phyloP scores from a whole-genome alignment of 2,113 vertebrate genomes.

The Tragelaphus imberbis region DNA sequence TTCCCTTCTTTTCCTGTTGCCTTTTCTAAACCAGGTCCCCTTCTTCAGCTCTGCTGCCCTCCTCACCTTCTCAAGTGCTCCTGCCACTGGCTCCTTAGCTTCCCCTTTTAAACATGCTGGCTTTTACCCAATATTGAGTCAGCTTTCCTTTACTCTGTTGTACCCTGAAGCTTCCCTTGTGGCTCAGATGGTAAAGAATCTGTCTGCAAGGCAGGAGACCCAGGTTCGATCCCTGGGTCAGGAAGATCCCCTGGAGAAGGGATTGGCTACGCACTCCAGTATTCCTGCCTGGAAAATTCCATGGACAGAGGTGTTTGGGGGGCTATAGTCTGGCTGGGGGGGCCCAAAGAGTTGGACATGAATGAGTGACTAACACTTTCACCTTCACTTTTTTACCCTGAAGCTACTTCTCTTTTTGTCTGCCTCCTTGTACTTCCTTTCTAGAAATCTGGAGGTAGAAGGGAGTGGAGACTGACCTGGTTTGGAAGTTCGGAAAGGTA shows the following conservation, averaged over 20 bases:
- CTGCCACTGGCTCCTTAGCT: neutral
- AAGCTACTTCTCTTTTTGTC: neutral
- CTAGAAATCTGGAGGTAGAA: neutral
- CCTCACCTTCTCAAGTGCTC: neutral
- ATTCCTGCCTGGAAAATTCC: neutral
- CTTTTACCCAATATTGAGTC: neutral
- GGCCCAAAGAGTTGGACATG: neutral
- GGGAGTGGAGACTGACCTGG: neutral
- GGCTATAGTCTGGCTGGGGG: neutral
- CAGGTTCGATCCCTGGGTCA: neutral
- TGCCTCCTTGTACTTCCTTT: neutral
- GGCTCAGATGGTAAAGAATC: neutral
- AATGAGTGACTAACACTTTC: neutral
- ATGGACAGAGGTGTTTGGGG: neutral
- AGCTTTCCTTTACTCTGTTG: neutral
- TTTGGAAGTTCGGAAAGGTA: neutral
- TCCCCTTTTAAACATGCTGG: neutral
- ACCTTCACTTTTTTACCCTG: neutral
- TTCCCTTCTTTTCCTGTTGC: neutral
- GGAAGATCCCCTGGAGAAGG: neutral
- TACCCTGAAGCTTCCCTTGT: neutral
- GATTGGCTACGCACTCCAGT: neutral
- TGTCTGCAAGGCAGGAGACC: neutral
- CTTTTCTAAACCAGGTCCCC: neutral
- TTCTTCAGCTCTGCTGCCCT: neutral